Evolutionary conservation across 2,113 vertebrate genomes (phyloP), one percentile per base, ranked within the genome.

Genomic region (Lepus timidus): DNA sequence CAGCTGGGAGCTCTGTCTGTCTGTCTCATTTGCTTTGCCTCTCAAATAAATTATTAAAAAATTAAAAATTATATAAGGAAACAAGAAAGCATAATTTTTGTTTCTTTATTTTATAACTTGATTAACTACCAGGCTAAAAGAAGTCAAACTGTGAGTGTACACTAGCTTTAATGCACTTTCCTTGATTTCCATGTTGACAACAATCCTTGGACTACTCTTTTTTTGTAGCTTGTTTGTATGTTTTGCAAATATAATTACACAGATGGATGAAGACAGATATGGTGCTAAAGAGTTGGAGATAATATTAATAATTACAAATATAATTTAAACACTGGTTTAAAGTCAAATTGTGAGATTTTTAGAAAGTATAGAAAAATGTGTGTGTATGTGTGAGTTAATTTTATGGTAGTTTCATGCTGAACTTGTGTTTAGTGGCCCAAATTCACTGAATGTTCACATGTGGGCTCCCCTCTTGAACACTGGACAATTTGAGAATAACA

Each of bases 281-380:
- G 70, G 61, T 85, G 88, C 16, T 90, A 10, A 80, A 80, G n/a
- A 70, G 3, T 2, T 93, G 3, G 20, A 70, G 19, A 67, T 89
- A 79, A 80, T 88, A 16, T 62, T 92, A 67, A 22, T 90, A 70
- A 52, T 84, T 93, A 27, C 10, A 97, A 75, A 83, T 67, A 74
- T 14, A 80, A 51, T 90, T 83, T 89, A 64, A 91, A 91, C 51
- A 70, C 20, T 68, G 33, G 12, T 36, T 96, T 9, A 89, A 78
- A 39, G n/a, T 93, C 31, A 88, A 58, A 22, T 64, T 5, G 55
- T 71, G 67, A 92, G 7, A 27, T 4, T 88, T 92, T 94, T 73
- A 71, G 39, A 75, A 88, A 39, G 1, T 55, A 23, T 4, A 62
- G 49, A 52, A 33, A 67, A 80, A 6, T 84, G 8, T 33, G 22